Evolutionary conservation across 2,888 invertebrate species (phyloP).

Genomic region (Eupithecia subumbrata): DNA sequence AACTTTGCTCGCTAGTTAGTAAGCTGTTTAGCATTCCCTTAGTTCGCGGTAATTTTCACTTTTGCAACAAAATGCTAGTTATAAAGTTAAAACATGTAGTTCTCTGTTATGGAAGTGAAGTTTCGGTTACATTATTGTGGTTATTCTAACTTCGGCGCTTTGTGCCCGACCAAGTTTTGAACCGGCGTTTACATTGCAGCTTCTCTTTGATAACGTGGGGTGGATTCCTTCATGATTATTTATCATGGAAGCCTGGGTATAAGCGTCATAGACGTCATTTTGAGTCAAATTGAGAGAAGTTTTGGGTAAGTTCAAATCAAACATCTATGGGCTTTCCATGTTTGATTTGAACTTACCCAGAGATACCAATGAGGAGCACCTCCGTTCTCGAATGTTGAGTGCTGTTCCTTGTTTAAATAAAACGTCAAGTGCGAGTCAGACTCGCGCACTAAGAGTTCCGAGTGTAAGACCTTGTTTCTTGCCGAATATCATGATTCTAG

Average conservation of each 20-base stretch:
- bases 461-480: too few relatives aligned
- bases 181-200: neutral
- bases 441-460: too few relatives aligned
- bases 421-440: too few relatives aligned
- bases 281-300: neutral
- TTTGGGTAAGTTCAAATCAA: too few relatives aligned
- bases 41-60: conserved; percentile 11
- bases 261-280: neutral
- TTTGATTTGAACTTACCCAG: too few relatives aligned
- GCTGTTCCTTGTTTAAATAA: too few relatives aligned
- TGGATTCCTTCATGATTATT: neutral
- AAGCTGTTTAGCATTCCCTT: conserved; percentile 13
- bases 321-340: too few relatives aligned
- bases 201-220: conserved; percentile 1
- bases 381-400: too few relatives aligned
- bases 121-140: conserved; percentile 24
- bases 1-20: conserved; percentile 11
- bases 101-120: conserved; percentile 19
- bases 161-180: conserved; percentile 14
- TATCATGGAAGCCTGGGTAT: neutral
- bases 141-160: conserved; percentile 25
- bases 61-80: conserved; percentile 26
- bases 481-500: too few relatives aligned
- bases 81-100: conserved; percentile 16
- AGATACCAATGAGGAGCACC: too few relatives aligned